Conservation (phyloP, 2,797 vertebrate genomes). For the Chaetodon trifasciatus region DNA sequence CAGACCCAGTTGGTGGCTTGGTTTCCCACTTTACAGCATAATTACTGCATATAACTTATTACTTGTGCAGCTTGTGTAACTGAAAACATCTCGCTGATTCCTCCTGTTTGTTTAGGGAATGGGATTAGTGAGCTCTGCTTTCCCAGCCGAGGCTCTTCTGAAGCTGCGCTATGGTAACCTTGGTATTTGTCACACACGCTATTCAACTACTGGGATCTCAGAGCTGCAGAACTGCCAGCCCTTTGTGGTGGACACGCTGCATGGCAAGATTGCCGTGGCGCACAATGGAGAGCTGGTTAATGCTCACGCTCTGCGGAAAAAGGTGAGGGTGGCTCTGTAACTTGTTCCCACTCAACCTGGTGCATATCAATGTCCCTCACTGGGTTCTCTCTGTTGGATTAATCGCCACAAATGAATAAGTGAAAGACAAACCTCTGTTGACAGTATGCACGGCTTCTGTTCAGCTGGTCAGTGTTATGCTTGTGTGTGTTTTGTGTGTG, state of each 20-base stretch:
- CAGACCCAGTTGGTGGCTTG: background rate
- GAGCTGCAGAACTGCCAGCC: conserved; percentile 99
- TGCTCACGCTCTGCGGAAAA: conserved; percentile 89
- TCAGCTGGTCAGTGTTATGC: background rate
- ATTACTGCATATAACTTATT: background rate
- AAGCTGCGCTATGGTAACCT: conserved; percentile 94
- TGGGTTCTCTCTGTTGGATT: background rate
- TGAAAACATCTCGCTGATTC: conserved; percentile 8
- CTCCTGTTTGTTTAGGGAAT: conserved; percentile 88
- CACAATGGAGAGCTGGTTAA: conserved; percentile 98
- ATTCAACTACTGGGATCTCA: conserved; percentile 95
- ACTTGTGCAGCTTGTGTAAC: conserved; percentile 1
- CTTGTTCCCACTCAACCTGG: background rate
- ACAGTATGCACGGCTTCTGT: too few relatives aligned
- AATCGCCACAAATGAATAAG: background rate
- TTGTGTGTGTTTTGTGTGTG: background rate
- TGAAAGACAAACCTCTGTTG: background rate
- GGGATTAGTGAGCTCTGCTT: conserved; percentile 95
- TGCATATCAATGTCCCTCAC: background rate
- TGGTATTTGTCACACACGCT: conserved; percentile 97
- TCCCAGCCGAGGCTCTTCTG: conserved; percentile 92
- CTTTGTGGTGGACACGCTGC: conserved; percentile 97
- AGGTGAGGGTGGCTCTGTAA: conserved; percentile 79
- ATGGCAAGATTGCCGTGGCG: conserved; percentile 96
- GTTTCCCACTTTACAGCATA: background rate